Base-by-base conservation (phyloP, 1,140 invertebrate species). In the Lepidurus apus region DNA sequence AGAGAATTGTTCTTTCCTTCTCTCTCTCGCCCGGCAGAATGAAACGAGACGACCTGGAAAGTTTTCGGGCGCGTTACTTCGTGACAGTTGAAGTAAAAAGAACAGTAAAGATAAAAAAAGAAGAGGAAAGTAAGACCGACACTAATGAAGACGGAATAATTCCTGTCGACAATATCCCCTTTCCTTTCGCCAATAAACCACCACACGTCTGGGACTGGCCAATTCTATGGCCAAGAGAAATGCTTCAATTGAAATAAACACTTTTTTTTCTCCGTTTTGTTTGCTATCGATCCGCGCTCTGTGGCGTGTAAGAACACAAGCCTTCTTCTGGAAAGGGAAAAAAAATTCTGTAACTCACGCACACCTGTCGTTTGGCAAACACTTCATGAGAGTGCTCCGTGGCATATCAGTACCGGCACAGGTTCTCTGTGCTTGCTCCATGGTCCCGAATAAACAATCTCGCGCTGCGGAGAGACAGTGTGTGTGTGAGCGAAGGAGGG, bases 291-390 rank as follows among this genome's bases (percentile, higher is more conserved):
- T 34, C 34, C 34, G 34, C 34, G 34, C 34, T 34, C 34, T 4
- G 34, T 34, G 34, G 34, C 34, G 2, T 34, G 34, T 34, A 34
- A 34, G 34, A 34, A 34, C 34, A 34, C 34, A 3, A 4, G 34
- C 34, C 34, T 34, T 34, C 34, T 34, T 34, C 34, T 34, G 34
- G 34, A 34, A 34, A 34, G 34, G 26, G 34, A 3, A 34, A 65
- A 65, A 65, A 1, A 65, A 65, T 65, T 65, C 17, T 6, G 13
- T 21, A n/a, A 65, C 7, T 65, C 53, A 65, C 53, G 13, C 9
- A 65, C 53, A 65, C 53, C 53, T 65, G 53, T 65, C 53, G 53
- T 65, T 65, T 65, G 53, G 17, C 53, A 65, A 65, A 65, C 9
- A 65, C 21, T 65, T 65, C 21, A 65, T 65, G 21, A 65, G 53